A percentile compares a stretch with the other conserved stretches of the same genome.
Evolutionary conservation across 1,140 invertebrate genomes (phyloP).

Genomic region (Ditylenchus dipsaci): DNA sequence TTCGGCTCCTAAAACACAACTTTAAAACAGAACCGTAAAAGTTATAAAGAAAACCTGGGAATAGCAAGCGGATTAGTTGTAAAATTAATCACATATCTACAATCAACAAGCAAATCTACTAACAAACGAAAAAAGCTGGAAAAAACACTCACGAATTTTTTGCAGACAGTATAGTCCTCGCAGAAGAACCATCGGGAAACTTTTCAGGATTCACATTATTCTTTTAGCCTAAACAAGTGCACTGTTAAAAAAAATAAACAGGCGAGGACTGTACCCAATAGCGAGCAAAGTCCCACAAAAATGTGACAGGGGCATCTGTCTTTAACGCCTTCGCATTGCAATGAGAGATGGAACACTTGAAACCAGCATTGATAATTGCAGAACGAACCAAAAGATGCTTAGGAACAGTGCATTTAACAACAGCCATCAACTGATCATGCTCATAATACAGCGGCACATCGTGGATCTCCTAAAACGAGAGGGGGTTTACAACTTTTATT

Average conservation of each 20-base stretch:
- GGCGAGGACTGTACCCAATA: conserved; percentile 2
- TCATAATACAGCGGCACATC: conserved; percentile 83
- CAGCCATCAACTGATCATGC: conserved; percentile 41
- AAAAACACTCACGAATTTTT: no score
- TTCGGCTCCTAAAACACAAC: conserved; percentile 25
- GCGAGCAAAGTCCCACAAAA: conserved; percentile 72
- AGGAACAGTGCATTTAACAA: conserved; percentile 43
- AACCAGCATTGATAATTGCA: conserved; percentile 85
- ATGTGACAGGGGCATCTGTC: conserved; percentile 77
- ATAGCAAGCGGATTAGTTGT: conserved; percentile 2
- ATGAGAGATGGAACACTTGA: conserved; percentile 85
- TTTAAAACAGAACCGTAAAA: no score
- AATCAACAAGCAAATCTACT: no score
- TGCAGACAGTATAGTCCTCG: no score
- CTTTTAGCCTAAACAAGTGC: no score
- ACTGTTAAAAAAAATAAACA: no score
- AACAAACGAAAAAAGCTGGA: no score
- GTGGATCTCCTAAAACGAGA: conserved; percentile 72
- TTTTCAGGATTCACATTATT: no score
- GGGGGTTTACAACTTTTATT: conserved; percentile 62
- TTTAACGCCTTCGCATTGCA: conserved; percentile 80
- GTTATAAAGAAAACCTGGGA: no score
- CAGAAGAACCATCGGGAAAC: no score
- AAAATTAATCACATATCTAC: not conserved
- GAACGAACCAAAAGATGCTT: conserved; percentile 66